Evolutionary conservation across 2,113 vertebrate genomes (phyloP).

Genomic region (Charina bottae): DNA sequence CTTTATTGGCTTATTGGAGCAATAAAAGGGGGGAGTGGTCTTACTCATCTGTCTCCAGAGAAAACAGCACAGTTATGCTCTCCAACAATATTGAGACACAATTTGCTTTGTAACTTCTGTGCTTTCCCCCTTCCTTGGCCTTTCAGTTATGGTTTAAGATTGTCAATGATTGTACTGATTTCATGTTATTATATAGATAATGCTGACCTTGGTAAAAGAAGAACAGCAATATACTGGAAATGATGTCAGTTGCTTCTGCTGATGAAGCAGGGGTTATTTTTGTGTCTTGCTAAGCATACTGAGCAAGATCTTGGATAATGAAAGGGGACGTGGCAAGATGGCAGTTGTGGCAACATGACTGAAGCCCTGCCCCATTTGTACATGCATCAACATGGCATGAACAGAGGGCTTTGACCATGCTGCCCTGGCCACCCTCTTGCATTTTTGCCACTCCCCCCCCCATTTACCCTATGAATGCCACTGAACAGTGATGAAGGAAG

Average conservation of each 20-base stretch:
- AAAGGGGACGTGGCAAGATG: not conserved
- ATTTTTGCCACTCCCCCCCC: not conserved
- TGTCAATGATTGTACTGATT: not conserved
- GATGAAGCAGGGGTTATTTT: not conserved
- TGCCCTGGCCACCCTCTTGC: not conserved
- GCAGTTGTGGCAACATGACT: not conserved
- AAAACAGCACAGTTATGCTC: not conserved
- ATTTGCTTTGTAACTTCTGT: not conserved
- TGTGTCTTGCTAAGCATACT: not conserved
- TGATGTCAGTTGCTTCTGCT: not conserved
- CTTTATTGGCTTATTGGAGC: not conserved
- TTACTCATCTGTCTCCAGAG: not conserved
- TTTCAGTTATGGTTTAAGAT: not conserved
- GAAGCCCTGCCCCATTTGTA: not conserved
- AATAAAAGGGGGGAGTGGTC: no score
- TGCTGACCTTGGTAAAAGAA: not conserved
- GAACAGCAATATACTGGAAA: not conserved
- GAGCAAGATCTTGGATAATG: not conserved
- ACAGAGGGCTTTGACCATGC: not conserved
- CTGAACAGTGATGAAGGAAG: not conserved
- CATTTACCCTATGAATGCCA: not conserved
- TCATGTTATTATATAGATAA: not conserved
- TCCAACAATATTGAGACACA: not conserved
- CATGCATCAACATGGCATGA: not conserved
- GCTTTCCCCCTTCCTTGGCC: not conserved